A percentile compares a stretch with the other conserved stretches of the same genome.
Conservation (phyloP, 2,888 invertebrate species). For the Cataglyphis cursor region DNA sequence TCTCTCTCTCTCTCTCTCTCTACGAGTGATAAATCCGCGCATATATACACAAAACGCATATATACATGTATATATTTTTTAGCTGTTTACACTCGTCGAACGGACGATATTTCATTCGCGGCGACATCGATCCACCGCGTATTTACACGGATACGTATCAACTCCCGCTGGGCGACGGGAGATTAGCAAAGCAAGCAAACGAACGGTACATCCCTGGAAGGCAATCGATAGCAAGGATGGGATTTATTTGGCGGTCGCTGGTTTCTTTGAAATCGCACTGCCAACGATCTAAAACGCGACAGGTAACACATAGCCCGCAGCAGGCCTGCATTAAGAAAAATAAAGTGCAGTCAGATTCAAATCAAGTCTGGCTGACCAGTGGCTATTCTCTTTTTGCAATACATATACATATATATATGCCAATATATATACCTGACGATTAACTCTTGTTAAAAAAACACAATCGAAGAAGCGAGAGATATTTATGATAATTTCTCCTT, state of each 20-base stretch:
- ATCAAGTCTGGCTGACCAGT: conserved; percentile 27
- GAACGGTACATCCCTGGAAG: conserved; percentile 63
- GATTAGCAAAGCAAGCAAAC: conserved; percentile 69
- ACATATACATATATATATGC: conserved; percentile 7
- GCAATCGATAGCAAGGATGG: conserved; percentile 72
- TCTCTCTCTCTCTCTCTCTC: conserved; percentile 20
- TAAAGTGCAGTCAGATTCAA: conserved; percentile 67
- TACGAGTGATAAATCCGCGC: not conserved
- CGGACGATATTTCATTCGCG: conserved; percentile 57
- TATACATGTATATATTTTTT: conserved; percentile 11
- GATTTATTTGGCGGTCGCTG: conserved; percentile 70
- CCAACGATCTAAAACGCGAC: conserved; percentile 47
- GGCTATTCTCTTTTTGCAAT: conserved; percentile 12
- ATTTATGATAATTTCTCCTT: not conserved
- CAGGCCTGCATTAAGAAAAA: conserved; percentile 54
- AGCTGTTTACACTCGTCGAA: conserved; percentile 58
- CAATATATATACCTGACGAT: not conserved
- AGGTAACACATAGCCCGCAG: conserved; percentile 62
- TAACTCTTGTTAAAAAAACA: not conserved
- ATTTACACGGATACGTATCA: conserved; percentile 71
- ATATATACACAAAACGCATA: conserved; percentile 3
- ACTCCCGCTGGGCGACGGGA: conserved; percentile 71
- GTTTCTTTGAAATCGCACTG: conserved; percentile 67
- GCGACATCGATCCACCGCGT: conserved; percentile 64
- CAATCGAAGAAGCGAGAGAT: not conserved